Evolutionary conservation across 2,888 invertebrate species (phyloP), one percentile per base, ranked within the genome.

Genomic region (Spodoptera picta): DNA sequence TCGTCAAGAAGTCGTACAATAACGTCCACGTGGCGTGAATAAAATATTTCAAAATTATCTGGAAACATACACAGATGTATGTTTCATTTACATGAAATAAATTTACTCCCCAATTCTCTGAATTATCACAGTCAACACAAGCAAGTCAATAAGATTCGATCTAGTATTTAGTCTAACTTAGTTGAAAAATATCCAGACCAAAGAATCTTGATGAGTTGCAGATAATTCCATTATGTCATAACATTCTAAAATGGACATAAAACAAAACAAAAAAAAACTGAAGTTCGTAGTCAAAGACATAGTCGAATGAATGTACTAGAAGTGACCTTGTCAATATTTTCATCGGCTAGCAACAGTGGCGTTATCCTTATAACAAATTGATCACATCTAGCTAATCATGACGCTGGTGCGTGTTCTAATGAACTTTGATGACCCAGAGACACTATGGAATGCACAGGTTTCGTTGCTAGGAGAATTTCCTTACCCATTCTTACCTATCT

Each of bases 301-400:
- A 52, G 60, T 41, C 10, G 56, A 36, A 47, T n/a, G 24, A 67
- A 53, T 36, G 45, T 43, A 24, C 31, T 24, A 44, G 36, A 46
- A 11, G 31, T 48, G 55, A 52, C 67, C 67, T 67, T 67, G 67
- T 19, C 36, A 46, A 47, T 45, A 49, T 51, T 56, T 56, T 7
- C n/a, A 45, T 51, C 24, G 24, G 42, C 31, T 52, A 45, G 55
- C 42, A 67, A 66, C 61, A 48, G 65, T 60, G 45, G 51, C 63
- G 47, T 47, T 59, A 52, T 56, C 50, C 31, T 14, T 31, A 36
- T 3, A 10, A 3, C 6, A 10, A 10, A 2, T 23, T 24, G 31
- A 23, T 27, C 41, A 11, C 7, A 27, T 64, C 24, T 23, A 12
- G n/a, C 44, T 48, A 9, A 27, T 23, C 48, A 64, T 63, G 55